Evolutionary conservation across 2,888 invertebrate species (phyloP), one percentile per base, ranked within the genome.

Genomic region (Leptura quadrifasciata): DNA sequence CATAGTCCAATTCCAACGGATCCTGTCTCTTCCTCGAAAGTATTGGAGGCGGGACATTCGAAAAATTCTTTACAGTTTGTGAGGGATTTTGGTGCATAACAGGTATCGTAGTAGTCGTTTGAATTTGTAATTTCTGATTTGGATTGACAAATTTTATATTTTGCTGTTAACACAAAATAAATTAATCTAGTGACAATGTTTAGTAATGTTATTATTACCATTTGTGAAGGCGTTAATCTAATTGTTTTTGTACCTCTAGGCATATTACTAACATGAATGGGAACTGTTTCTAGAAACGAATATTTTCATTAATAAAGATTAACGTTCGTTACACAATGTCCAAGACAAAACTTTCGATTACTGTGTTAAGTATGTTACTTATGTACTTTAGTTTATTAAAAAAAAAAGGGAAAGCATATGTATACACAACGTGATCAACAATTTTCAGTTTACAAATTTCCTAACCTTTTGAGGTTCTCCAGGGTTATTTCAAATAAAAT

Each of bases 1-100:
- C 88, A 84, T 89, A 91, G 78, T 92, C 92, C 74, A 91, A 88
- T 76, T 92, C 92, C 17, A 90, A 77, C 31, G 85, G 89, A 81
- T 93, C 93, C 77, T 91, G 91, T 75, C 93, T 89, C 88, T 93
- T 93, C 73, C 93, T 89, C 39, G 91, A 90, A 81, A 93, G 87
- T 79, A 93, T 93, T 35, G 92, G 92, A 21, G 93, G 92, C 79
- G 93, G 92, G 81, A 91, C 91, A 83, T 90, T 84, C 76, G 93
- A 92, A 81, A 91, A 91, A 83, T 90, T 84, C 78, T 85, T 84
- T 12, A 72, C 47, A 18, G 69, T 89, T 89, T 86, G 90, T 39
- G 63, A 20, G 18, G 63, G 39, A 57, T 58, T 69, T 69, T 69
- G 69, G 69, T 67, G 74, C 31, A 73, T 76, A 17, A 79, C 72